Evolutionary conservation across 2,888 invertebrate species (phyloP).

Genomic region (Neria commutata): DNA sequence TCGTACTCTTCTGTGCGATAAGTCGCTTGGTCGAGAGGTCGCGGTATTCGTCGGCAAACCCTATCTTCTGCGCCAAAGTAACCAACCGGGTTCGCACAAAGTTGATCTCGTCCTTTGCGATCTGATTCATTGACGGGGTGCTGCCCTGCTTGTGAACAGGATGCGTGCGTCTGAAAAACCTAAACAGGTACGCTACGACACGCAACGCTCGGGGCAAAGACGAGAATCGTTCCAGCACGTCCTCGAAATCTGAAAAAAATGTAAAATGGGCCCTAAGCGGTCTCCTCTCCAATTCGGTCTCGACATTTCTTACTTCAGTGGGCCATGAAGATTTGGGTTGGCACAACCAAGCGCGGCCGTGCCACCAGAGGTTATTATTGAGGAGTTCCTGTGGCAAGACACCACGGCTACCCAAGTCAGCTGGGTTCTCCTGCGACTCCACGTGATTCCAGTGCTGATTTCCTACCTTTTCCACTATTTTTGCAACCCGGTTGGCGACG

Average conservation of each 20-base stretch:
- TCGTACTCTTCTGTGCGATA: no score
- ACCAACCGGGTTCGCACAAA: no score
- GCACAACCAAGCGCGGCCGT: slow-evolving; percentile 13
- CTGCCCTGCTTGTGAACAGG: no score
- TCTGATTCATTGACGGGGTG: no score
- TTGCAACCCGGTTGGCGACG: slow-evolving; percentile 16
- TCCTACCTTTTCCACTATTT: slow-evolving; percentile 9
- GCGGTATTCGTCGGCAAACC: no score
- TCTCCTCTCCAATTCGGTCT: not conserved
- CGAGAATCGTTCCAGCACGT: not conserved
- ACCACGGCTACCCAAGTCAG: slow-evolving; percentile 19
- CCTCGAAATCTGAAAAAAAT: not conserved
- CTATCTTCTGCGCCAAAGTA: no score
- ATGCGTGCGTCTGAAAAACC: no score
- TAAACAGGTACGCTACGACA: not conserved
- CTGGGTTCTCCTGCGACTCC: slow-evolving; percentile 1
- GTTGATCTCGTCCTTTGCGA: no score
- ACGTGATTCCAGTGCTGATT: slow-evolving; percentile 19
- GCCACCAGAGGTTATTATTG: slow-evolving; percentile 17
- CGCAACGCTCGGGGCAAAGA: not conserved
- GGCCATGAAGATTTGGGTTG: not conserved
- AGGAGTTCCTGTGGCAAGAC: slow-evolving; percentile 13
- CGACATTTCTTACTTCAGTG: not conserved
- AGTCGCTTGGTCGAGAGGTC: no score
- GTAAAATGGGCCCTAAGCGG: not conserved